These are phyloP conservation scores for Lepilemur septentrionalis DNA, from an alignment of 2,797 vertebrate species.

Conservation along the genomic window DNA sequence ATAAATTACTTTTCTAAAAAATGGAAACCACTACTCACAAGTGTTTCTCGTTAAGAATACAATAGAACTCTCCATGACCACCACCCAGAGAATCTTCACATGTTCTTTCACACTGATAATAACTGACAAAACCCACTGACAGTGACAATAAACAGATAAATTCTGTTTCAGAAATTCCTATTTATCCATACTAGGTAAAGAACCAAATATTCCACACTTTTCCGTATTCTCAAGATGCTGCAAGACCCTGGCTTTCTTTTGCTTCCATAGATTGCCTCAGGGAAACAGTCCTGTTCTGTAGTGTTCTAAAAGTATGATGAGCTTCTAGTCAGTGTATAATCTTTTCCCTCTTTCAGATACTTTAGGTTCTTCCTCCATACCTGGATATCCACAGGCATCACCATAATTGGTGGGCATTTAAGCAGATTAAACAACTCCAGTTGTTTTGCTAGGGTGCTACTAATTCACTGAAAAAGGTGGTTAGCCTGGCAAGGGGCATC, in stretches of 20 bases:
- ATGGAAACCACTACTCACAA: background rate
- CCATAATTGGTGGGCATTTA: background rate
- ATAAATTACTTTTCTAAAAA: slow-evolving; percentile 22
- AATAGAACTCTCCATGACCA: background rate
- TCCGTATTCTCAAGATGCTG: background rate
- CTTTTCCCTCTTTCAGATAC: background rate
- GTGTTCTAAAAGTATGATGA: background rate
- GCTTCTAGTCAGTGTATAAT: background rate
- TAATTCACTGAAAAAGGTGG: background rate
- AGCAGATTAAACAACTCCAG: background rate
- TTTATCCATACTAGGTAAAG: background rate
- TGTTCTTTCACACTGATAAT: background rate
- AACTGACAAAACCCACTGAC: background rate
- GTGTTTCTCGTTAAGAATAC: slow-evolving; percentile 11
- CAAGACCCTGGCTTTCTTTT: background rate
- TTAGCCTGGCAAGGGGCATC: background rate
- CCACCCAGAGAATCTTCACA: background rate
- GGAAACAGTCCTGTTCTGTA: background rate
- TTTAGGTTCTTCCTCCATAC: background rate
- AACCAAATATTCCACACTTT: background rate
- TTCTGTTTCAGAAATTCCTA: background rate
- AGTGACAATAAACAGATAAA: background rate
- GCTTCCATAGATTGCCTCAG: background rate
- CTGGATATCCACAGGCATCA: background rate
- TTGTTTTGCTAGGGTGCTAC: background rate